Base-by-base conservation (phyloP, 1,140 invertebrate species). In the Drosophila tropicalis region DNA sequence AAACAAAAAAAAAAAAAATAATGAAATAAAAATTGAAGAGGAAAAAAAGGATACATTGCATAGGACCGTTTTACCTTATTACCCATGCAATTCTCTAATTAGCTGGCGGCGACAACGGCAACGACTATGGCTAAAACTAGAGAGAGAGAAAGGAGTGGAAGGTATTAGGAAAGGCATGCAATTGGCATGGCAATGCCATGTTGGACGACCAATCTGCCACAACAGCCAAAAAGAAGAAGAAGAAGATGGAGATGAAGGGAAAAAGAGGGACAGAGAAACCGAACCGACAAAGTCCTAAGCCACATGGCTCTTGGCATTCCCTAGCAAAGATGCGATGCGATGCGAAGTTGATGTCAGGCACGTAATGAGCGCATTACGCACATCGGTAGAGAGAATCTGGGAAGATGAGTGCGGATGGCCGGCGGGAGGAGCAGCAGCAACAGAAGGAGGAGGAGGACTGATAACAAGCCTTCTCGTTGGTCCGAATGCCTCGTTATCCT, bases 311-410 rank as follows among this genome's bases (percentile, higher is more conserved):
- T 61, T 83, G 80, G 70, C 71, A 68, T 73, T 67, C n/a, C 15
- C 29, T 13, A 44, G 64, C 55, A 36, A 39, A 29, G 29, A 65
- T 62, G 34, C 36, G 36, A 39, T 39, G 60, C 68, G 63, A 70
- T 71, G 77, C 64, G 70, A 71, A 76, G 79, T 70, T 76, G 79
- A 79, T 86, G 82, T 75, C 82, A 51, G 72, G 85, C 83, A 87
- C 83, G 83, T 86, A 86, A 86, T 86, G 83, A 86, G 83, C 83
- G 83, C 83, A 86, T 86, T 86, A 86, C 83, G 83, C 83, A 87
- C 81, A 66, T 68, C 56, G 62, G 55, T 61, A 61, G 15, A 40
- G 29, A 41, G 34, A 29, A 51, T 51, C 44, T 60, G 70, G 41
- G 44, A 32, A 39, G 17, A 13, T 12, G 36, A 39, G 36, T 13